A percentile compares a stretch with the other conserved stretches of the same genome.
phyloP scores from a whole-genome alignment of 2,113 vertebrate genomes.

The Myrmecobius fasciatus region DNA sequence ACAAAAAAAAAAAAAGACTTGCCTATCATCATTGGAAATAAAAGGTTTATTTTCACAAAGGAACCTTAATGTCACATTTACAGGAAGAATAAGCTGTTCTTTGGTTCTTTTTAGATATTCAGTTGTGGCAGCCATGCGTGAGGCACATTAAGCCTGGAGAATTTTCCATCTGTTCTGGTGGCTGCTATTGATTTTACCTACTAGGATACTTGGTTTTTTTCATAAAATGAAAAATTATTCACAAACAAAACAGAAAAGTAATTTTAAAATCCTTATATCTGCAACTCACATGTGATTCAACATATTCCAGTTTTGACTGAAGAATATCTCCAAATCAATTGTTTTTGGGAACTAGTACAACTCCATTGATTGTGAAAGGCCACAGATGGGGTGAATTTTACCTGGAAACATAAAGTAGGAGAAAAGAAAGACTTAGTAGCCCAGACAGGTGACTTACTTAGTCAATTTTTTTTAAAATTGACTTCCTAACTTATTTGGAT shows the following conservation, averaged over 20 bases:
- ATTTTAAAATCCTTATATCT: constrained; percentile 77
- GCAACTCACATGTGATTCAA: constrained; percentile 74
- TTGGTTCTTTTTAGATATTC: constrained; percentile 70
- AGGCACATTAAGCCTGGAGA: constrained; percentile 61
- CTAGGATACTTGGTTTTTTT: constrained; percentile 74
- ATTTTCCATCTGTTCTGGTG: constrained; percentile 75
- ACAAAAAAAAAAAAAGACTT: background rate
- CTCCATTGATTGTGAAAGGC: constrained; percentile 71
- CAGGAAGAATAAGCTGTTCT: constrained; percentile 40
- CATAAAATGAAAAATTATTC: constrained; percentile 77
- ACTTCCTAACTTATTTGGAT: constrained; percentile 27
- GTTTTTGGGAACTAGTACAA: constrained; percentile 59
- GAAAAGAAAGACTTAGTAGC: constrained; percentile 53
- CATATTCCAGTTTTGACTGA: constrained; percentile 64
- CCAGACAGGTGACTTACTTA: constrained; percentile 35
- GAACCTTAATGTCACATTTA: constrained; percentile 39
- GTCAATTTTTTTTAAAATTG: constrained; percentile 18
- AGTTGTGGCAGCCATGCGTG: constrained; percentile 51
- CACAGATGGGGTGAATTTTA: constrained; percentile 72
- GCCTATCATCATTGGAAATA: background rate
- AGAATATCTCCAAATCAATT: constrained; percentile 72
- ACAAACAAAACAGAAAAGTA: constrained; percentile 68
- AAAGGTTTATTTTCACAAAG: constrained; percentile 62
- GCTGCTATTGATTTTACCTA: constrained; percentile 77
- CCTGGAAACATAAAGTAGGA: constrained; percentile 43